A percentile compares a stretch with the other conserved stretches of the same genome.
Conservation (phyloP, 2,888 invertebrate species). For the Ormyrus pomaceus region DNA sequence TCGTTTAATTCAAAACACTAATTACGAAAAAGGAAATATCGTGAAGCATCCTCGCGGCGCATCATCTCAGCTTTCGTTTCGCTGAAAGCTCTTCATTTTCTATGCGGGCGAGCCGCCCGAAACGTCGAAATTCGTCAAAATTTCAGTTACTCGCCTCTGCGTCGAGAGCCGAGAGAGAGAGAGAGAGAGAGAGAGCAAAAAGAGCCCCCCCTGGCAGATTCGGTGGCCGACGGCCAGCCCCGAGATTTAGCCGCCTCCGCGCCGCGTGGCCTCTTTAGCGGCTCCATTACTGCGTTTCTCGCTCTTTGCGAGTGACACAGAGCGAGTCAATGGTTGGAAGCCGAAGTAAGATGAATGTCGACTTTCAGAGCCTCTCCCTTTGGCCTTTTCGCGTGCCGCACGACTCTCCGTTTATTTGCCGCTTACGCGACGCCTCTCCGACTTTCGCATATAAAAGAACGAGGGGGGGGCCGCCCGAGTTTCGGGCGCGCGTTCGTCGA, state of each 20-base stretch:
- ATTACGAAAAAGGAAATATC: no score
- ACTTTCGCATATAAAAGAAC: slow-evolving; percentile 20
- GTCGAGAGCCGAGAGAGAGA: not conserved
- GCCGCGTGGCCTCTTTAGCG: not conserved
- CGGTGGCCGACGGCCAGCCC: slow-evolving; percentile 24
- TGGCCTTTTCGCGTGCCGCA: not conserved
- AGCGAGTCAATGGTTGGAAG: slow-evolving; percentile 24
- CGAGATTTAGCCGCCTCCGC: slow-evolving; percentile 24
- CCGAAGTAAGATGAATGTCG: slow-evolving; percentile 49
- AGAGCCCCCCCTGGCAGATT: not conserved
- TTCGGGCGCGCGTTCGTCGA: not conserved
- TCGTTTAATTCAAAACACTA: no score
- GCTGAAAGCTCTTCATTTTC: no score
- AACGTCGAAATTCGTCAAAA: no score
- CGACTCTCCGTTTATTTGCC: slow-evolving; percentile 18
- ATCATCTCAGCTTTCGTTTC: no score
- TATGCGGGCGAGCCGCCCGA: no score
- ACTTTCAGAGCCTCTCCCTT: slow-evolving; percentile 20
- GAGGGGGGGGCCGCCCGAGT: slow-evolving; percentile 1
- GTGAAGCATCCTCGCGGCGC: no score
- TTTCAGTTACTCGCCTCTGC: no score
- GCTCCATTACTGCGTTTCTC: slow-evolving; percentile 22
- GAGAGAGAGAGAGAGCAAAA: not conserved
- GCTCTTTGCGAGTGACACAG: no score
- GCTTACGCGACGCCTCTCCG: slow-evolving; percentile 9